Percentiles rank a stretch among this genome's conserved stretches.
These are phyloP conservation scores for Chrysogorgia sp. DNA, from an alignment of 92 coral and sea anemone genomes.

Conservation along the genomic window DNA sequence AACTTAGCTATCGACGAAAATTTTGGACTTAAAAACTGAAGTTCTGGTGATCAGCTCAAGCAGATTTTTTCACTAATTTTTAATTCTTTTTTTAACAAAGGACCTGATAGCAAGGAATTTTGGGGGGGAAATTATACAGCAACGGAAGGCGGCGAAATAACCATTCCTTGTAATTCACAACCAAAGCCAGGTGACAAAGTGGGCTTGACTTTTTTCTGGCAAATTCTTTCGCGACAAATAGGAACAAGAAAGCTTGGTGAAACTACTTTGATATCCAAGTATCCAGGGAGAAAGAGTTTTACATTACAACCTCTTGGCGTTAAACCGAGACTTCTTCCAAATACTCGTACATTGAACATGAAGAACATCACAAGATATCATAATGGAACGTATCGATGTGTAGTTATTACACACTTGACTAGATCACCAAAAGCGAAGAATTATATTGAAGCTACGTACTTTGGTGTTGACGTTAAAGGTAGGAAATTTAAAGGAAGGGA, in stretches of 20 bases:
- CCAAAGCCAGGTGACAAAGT: background rate
- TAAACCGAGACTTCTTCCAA: background rate
- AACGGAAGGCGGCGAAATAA: conserved; percentile 12
- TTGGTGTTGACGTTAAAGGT: conserved; percentile 13
- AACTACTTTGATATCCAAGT: background rate
- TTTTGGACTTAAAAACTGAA: too few species aligned
- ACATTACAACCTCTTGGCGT: background rate
- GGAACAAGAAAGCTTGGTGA: background rate
- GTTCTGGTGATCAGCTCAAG: too few species aligned
- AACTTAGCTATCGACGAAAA: too few species aligned
- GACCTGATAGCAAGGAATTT: conserved; percentile 1
- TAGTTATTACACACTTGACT: background rate
- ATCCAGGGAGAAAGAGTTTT: too few species aligned
- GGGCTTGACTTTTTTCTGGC: background rate
- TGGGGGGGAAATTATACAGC: conserved; percentile 32
- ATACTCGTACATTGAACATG: conserved; percentile 3
- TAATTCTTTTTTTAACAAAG: background rate
- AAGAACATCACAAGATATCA: conserved; percentile 12
- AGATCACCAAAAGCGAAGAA: background rate
- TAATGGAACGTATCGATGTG: conserved; percentile 13
- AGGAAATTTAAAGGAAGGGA: too few species aligned
- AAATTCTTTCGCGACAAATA: background rate
- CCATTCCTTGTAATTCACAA: conserved; percentile 1
- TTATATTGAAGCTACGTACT: conserved; percentile 19
- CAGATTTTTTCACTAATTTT: background rate